These are phyloP conservation scores for Junonia oenone DNA, from an alignment of 2,888 invertebrate genomes.

Conservation along the genomic window DNA sequence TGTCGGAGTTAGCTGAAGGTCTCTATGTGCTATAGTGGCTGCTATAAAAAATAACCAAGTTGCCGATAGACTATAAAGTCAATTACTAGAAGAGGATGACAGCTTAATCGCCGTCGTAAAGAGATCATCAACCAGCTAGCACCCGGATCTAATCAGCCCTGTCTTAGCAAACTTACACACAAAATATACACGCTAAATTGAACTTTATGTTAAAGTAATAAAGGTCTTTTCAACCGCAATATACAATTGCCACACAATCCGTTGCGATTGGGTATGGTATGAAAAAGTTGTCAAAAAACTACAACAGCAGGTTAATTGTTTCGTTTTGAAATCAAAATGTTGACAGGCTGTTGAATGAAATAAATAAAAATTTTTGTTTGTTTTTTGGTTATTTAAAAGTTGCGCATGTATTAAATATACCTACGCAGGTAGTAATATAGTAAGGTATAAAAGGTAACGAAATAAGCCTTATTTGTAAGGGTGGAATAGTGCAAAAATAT, in stretches of 20 bases:
- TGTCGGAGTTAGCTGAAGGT: not conserved
- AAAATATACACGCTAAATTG: not conserved
- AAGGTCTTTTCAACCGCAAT: not conserved
- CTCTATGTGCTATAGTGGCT: no score
- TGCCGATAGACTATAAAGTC: not conserved
- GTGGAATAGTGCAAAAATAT: no score
- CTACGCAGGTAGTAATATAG: no score
- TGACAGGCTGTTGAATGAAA: conserved; percentile 14
- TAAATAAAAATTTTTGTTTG: not conserved
- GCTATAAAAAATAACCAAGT: not conserved
- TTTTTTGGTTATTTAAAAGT: not conserved
- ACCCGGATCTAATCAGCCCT: conserved; percentile 21
- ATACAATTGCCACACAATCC: conserved; percentile 9
- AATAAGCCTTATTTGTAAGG: no score
- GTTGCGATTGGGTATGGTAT: not conserved
- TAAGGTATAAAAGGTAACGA: no score
- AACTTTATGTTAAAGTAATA: conserved; percentile 5
- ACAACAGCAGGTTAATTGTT: conserved; percentile 25
- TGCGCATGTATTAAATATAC: not conserved
- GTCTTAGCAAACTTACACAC: not conserved
- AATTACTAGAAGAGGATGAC: conserved; percentile 4
- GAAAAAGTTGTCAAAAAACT: conserved; percentile 9
- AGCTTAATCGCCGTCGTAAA: conserved; percentile 22
- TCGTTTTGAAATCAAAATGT: conserved; percentile 14
- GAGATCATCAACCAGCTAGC: conserved; percentile 17